phyloP scores from a whole-genome alignment of 2,113 vertebrate species.

The Coptodon bakossiorum region DNA sequence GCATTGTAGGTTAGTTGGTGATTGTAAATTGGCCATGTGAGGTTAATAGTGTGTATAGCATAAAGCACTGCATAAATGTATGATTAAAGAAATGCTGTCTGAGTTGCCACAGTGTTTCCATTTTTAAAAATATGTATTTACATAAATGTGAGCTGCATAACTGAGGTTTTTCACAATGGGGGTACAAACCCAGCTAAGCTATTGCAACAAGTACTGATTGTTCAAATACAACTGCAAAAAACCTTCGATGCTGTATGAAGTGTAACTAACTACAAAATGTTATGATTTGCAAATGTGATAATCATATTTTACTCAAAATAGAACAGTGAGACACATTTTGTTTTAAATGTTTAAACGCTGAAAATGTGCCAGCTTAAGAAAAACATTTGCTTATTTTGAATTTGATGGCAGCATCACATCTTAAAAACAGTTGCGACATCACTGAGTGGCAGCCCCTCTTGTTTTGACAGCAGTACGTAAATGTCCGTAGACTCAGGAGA shows the following conservation, averaged over 20 bases:
- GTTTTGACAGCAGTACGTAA: not conserved
- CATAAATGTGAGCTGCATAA: not conserved
- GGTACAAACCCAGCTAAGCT: not conserved
- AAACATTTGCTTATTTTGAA: not conserved
- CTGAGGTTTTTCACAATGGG: not conserved
- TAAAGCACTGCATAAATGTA: not conserved
- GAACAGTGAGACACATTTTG: accelerated
- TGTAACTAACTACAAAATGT: not conserved
- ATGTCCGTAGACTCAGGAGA: not conserved
- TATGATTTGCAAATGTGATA: not conserved
- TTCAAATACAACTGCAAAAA: not conserved
- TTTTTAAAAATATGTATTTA: not conserved
- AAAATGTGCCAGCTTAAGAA: not conserved
- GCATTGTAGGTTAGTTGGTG: not conserved
- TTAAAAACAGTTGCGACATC: not conserved
- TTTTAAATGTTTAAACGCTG: not conserved
- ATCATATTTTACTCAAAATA: not conserved
- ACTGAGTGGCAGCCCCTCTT: not conserved
- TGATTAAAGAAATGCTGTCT: not conserved
- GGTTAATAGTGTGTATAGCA: not conserved
- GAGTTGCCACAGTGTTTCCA: not conserved
- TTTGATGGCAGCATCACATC: not conserved
- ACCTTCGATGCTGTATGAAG: not conserved
- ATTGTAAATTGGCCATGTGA: not conserved
- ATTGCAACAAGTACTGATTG: not conserved